These are phyloP conservation scores for Ichneumoninae sp. DNA, from an alignment of 2,888 invertebrate genomes.

Conservation along the genomic window DNA sequence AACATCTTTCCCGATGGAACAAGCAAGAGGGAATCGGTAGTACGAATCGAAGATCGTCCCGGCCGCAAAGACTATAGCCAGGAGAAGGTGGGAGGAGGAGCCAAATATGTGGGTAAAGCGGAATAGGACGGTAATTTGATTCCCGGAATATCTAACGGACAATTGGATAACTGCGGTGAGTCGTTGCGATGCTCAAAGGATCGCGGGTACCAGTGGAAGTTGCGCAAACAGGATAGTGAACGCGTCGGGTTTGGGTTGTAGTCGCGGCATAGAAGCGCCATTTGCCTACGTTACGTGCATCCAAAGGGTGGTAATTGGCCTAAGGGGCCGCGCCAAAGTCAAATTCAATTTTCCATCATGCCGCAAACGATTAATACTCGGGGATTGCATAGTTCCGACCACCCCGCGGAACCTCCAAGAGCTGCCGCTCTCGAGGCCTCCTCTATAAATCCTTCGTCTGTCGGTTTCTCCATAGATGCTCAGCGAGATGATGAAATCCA, in stretches of 20 bases:
- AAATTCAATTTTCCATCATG: slow-evolving; percentile 72
- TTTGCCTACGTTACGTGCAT: slow-evolving; percentile 62
- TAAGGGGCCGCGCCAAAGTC: slow-evolving; percentile 69
- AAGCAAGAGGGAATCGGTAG: slow-evolving; percentile 3
- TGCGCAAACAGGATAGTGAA: slow-evolving; percentile 34
- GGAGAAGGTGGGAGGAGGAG: slow-evolving; percentile 53
- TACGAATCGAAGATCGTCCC: slow-evolving; percentile 36
- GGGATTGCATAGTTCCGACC: slow-evolving; percentile 30
- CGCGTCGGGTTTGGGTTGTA: slow-evolving; percentile 31
- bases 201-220: slow-evolving; percentile 36
- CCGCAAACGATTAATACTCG: slow-evolving; percentile 70
- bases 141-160: slow-evolving; percentile 65
- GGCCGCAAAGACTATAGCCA: not conserved
- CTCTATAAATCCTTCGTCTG: slow-evolving; percentile 1
- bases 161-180: slow-evolving; percentile 71
- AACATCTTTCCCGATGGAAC: not conserved
- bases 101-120: slow-evolving; percentile 58
- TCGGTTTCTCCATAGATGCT: not conserved
- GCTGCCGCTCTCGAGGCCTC: slow-evolving; percentile 4
- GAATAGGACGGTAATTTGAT: slow-evolving; percentile 74
- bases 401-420: slow-evolving; percentile 14
- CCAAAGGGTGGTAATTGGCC: slow-evolving; percentile 72
- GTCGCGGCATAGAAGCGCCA: slow-evolving; percentile 11
- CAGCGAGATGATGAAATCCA: not conserved
- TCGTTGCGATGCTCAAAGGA: slow-evolving; percentile 73